These are phyloP conservation scores for Rhimphoctona megacephalus DNA, from an alignment of 2,888 invertebrate genomes.

Conservation along the genomic window DNA sequence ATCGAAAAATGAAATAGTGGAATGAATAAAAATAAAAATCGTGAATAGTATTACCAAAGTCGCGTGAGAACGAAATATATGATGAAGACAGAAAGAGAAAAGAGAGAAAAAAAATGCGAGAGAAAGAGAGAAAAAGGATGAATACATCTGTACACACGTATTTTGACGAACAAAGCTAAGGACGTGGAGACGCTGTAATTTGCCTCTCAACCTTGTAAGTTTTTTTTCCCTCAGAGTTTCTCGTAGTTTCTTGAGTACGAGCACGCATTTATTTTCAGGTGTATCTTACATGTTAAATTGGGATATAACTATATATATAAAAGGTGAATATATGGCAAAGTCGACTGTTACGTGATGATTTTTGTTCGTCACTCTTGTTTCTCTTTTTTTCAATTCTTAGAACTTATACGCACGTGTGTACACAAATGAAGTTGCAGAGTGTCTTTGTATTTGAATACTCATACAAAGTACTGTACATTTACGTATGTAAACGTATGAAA, in stretches of 20 bases:
- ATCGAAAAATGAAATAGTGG: background rate
- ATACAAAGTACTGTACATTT: background rate
- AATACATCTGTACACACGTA: conserved; percentile 10
- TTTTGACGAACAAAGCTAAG: conserved; percentile 58
- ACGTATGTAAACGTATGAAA: background rate
- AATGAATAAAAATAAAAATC: background rate
- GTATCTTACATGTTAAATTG: background rate
- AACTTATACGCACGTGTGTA: conserved; percentile 43
- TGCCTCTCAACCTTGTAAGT: conserved; percentile 62
- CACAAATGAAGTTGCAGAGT: conserved; percentile 11
- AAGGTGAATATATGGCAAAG: conserved; percentile 12
- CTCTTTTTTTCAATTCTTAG: conserved; percentile 39
- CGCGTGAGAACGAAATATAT: conserved; percentile 43
- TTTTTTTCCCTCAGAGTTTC: conserved; percentile 26
- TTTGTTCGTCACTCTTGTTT: conserved; percentile 52
- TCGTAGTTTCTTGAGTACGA: conserved; percentile 40
- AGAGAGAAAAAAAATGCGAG: background rate
- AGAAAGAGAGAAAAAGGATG: background rate
- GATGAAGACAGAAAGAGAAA: conserved; percentile 1
- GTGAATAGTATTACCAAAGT: conserved; percentile 12
- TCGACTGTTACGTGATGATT: conserved; percentile 58
- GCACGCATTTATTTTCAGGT: conserved; percentile 27
- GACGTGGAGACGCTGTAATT: conserved; percentile 56
- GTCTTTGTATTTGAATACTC: background rate
- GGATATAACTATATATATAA: background rate